A percentile compares a stretch with the other conserved stretches of the same genome.
Conservation (phyloP, 2,797 vertebrate genomes). For the Phoxinus dragarum region DNA sequence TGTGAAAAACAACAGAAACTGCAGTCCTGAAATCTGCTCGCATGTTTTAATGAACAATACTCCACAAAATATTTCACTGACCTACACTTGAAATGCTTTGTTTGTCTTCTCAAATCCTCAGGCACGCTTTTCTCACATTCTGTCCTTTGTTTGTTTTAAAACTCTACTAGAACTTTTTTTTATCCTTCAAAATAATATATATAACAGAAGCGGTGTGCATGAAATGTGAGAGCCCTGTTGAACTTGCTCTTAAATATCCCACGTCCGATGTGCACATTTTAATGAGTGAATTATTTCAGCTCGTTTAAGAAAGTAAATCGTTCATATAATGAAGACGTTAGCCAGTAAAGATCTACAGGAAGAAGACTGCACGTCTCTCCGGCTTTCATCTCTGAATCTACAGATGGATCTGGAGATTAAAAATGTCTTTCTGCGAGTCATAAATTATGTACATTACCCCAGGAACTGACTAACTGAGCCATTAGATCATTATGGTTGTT, state of each 20-base stretch:
- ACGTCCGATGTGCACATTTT: background rate
- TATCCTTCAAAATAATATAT: background rate
- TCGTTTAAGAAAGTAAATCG: background rate
- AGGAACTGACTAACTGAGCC: conserved; percentile 80
- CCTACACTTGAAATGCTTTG: background rate
- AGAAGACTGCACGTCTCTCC: background rate
- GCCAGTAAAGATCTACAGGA: conserved; percentile 12
- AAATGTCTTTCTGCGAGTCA: conserved; percentile 65
- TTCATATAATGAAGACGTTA: conserved; percentile 32
- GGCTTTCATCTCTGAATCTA: conserved; percentile 39
- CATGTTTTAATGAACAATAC: background rate
- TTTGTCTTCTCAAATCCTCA: background rate
- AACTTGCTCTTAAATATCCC: background rate
- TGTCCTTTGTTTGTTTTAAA: background rate
- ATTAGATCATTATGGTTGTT: conserved; percentile 77
- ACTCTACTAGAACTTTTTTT: background rate
- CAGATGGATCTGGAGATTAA: conserved; percentile 60
- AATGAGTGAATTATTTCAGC: conserved; percentile 15
- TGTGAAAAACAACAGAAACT: background rate
- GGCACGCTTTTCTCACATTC: background rate
- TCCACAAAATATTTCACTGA: background rate
- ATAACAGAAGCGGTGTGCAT: too few relatives aligned
- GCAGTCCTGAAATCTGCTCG: too few relatives aligned
- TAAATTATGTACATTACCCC: conserved; percentile 72
- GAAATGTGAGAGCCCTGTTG: background rate